Percentiles rank a stretch among this genome's conserved stretches.
These are phyloP conservation scores for Noctua janthina DNA, from an alignment of 2,888 invertebrate species.

Conservation along the genomic window DNA sequence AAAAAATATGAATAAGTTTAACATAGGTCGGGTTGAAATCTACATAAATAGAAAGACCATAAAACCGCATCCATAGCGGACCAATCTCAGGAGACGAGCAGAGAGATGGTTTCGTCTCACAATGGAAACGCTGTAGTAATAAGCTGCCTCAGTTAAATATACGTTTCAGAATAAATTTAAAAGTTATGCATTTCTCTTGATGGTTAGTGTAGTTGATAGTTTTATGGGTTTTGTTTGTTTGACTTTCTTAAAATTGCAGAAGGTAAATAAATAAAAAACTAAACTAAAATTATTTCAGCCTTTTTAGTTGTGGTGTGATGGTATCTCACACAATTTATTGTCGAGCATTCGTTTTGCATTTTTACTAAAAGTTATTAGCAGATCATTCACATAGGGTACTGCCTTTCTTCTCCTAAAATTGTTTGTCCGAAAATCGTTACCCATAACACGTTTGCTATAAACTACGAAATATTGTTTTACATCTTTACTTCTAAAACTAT, in stretches of 20 bases:
- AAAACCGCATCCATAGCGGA: background rate
- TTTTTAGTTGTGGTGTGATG: no score
- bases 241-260: background rate
- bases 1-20: background rate
- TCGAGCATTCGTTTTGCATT: no score
- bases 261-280: background rate
- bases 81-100: conserved; percentile 44
- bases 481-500: no score
- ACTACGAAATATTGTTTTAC: no score
- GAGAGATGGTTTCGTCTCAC: conserved; percentile 25
- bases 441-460: no score
- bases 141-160: conserved; percentile 31
- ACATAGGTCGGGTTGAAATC: background rate
- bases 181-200: conserved; percentile 35
- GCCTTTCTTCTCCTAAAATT: no score
- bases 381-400: no score
- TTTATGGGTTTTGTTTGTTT: background rate
- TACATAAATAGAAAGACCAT: background rate
- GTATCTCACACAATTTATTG: no score
- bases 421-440: no score
- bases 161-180: conserved; percentile 36
- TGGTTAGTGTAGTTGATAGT: background rate
- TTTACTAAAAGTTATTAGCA: no score
- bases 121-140: conserved; percentile 30
- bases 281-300: no score